phyloP scores from a whole-genome alignment of 2,797 vertebrate genomes.

The Avahi laniger region DNA sequence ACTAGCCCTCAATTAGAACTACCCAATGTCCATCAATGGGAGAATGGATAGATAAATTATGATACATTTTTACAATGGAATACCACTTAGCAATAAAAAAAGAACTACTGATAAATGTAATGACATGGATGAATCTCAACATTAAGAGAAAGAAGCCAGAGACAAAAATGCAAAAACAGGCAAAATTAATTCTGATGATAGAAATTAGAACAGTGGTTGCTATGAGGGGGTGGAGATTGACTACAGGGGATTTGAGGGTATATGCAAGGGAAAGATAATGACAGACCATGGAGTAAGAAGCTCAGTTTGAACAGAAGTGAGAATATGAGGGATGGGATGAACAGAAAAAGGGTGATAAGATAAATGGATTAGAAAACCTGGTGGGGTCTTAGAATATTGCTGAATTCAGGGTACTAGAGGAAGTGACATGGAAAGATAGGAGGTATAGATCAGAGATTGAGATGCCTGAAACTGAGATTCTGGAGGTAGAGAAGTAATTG shows the following conservation, averaged over 20 bases:
- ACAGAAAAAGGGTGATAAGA: neutral
- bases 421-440: neutral
- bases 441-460: neutral
- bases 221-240: neutral
- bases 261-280: neutral
- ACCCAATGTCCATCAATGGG: neutral
- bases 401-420: neutral
- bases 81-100: neutral
- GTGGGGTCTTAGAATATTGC: neutral
- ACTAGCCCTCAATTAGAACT: neutral
- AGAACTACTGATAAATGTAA: neutral
- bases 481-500: neutral
- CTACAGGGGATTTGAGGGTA: neutral
- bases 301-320: neutral
- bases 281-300: neutral
- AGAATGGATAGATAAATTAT: neutral
- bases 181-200: neutral
- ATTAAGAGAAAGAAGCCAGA: neutral
- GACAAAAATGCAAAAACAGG: neutral
- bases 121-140: neutral
- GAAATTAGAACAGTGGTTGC: neutral
- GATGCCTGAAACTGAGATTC: neutral
- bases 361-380: neutral
- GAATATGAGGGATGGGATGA: neutral
- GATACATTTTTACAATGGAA: neutral